Percentiles rank a stretch among this genome's conserved stretches.
Evolutionary conservation across 1,140 invertebrate genomes (phyloP).

Genomic region (Cyclina sinensis): DNA sequence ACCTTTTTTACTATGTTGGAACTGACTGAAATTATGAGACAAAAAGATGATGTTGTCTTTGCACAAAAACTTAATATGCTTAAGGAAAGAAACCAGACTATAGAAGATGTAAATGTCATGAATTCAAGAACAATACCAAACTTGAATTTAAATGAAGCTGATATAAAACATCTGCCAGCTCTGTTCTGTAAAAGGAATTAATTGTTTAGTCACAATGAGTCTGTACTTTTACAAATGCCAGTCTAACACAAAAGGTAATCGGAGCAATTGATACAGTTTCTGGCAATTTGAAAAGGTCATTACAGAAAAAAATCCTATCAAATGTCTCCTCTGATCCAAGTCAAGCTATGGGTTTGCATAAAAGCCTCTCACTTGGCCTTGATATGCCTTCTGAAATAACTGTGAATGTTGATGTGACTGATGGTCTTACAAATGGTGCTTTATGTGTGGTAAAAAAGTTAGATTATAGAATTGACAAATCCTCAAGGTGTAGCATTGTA

Average conservation of each 20-base stretch:
- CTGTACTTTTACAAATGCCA: not conserved
- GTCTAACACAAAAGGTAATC: not conserved
- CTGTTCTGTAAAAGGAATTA: not conserved
- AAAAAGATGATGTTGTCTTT: slow-evolving; percentile 67
- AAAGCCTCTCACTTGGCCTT: not conserved
- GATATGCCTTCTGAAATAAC: not conserved
- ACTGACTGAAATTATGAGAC: slow-evolving; percentile 72
- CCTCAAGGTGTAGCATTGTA: not conserved
- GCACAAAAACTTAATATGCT: slow-evolving; percentile 72
- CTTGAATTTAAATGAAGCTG: too few species aligned
- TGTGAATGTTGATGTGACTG: slow-evolving; percentile 2
- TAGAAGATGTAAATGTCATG: slow-evolving; percentile 60
- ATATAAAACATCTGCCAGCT: not conserved
- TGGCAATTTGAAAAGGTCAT: not conserved
- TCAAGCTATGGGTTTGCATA: not conserved
- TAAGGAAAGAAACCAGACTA: slow-evolving; percentile 70
- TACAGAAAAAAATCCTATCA: not conserved
- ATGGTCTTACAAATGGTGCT: slow-evolving; percentile 55
- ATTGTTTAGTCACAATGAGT: not conserved
- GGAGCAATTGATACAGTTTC: not conserved
- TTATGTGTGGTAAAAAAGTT: slow-evolving; percentile 42
- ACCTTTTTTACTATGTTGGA: slow-evolving; percentile 55
- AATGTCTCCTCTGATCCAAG: not conserved
- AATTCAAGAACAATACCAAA: slow-evolving; percentile 2
- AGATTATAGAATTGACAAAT: not conserved